Conservation (phyloP, 2,113 vertebrate species). For the Thalassarche chlororhynchos region DNA sequence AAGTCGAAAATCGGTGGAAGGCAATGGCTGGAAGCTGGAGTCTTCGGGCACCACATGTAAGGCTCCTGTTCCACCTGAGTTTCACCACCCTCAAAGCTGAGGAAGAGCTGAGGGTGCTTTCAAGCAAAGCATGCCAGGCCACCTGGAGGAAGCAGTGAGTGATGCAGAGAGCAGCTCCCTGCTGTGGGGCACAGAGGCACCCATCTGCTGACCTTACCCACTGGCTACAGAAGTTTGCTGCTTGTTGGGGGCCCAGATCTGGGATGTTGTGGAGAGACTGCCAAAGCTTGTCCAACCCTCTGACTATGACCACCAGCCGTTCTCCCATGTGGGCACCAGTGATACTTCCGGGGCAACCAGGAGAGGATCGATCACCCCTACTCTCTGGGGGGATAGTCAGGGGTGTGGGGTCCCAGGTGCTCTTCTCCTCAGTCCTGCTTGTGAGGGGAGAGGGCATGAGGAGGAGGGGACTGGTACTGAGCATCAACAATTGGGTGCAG, state of each 20-base stretch:
- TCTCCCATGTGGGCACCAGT: background rate
- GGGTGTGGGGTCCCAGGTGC: too few species aligned
- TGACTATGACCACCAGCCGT: background rate
- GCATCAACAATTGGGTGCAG: background rate
- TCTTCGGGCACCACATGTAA: accelerated
- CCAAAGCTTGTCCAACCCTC: background rate
- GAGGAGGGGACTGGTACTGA: background rate
- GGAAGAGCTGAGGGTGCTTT: background rate
- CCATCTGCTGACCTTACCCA: background rate
- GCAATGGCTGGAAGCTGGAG: background rate
- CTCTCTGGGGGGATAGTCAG: background rate
- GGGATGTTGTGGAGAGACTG: background rate
- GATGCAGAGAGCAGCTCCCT: background rate
- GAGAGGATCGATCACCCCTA: background rate
- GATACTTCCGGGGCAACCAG: background rate
- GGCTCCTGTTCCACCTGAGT: background rate
- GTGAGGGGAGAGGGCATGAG: background rate
- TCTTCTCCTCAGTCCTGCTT: background rate
- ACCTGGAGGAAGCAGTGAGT: background rate
- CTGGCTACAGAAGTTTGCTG: background rate
- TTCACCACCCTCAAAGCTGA: background rate
- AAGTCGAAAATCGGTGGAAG: background rate
- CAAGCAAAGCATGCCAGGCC: background rate
- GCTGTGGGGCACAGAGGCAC: background rate
- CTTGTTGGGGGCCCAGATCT: background rate